A percentile compares a stretch with the other conserved stretches of the same genome.
These are phyloP conservation scores for Allenopithecus nigroviridis DNA, from an alignment of 2,797 vertebrate genomes.

Conservation along the genomic window DNA sequence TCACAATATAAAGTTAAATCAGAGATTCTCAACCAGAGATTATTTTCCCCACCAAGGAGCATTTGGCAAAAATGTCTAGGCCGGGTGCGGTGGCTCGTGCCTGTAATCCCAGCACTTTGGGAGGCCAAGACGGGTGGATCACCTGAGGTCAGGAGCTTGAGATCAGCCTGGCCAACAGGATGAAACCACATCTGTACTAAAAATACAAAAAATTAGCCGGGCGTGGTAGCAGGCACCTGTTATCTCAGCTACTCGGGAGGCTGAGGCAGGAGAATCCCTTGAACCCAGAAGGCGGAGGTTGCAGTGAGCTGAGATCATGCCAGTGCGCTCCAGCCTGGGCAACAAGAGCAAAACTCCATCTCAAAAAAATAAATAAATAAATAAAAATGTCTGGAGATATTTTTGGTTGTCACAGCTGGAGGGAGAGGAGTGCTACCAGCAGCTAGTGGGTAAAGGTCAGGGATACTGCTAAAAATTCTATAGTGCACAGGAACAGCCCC, in stretches of 20 bases:
- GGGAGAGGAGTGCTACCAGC: not conserved
- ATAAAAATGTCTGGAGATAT: not conserved
- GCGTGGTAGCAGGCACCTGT: rapidly evolving
- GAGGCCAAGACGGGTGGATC: not conserved
- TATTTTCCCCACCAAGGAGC: not conserved
- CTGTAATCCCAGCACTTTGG: not conserved
- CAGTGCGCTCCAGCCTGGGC: not conserved
- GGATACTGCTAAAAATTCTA: not conserved
- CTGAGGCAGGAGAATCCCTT: not conserved
- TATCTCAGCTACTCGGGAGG: not conserved
- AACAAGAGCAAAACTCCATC: not conserved
- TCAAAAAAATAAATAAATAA: not conserved
- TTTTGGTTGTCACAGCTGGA: not conserved
- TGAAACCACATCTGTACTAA: not conserved
- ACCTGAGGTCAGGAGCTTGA: not conserved
- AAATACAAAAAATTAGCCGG: not conserved
- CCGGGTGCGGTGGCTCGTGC: not conserved
- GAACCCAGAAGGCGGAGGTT: not conserved
- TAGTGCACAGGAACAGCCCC: not conserved
- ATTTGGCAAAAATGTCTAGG: not conserved
- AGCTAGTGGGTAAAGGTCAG: not conserved
- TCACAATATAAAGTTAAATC: not conserved
- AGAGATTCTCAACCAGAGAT: not conserved
- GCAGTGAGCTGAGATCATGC: not conserved
- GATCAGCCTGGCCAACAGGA: not conserved